Evolutionary conservation across 2,888 invertebrate species (phyloP).

Genomic region (Drosophila macrospina): DNA sequence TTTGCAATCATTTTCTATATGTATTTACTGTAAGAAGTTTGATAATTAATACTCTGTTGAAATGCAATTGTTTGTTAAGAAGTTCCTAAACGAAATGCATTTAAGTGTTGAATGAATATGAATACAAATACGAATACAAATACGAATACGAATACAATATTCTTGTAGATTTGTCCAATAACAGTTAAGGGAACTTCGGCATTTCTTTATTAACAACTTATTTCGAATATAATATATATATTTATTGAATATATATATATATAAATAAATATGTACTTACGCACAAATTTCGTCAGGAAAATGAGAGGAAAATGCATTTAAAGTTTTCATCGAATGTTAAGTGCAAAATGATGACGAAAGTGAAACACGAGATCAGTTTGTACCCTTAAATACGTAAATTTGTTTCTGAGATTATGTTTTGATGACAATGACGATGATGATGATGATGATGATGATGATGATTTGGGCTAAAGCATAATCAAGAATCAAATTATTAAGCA

Average conservation of each 20-base stretch:
- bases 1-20: slow-evolving; percentile 16
- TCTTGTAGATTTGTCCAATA: slow-evolving; percentile 46
- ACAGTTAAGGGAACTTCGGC: slow-evolving; percentile 55
- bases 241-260: slow-evolving; percentile 1
- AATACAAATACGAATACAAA: slow-evolving; percentile 23
- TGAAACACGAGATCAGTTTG: slow-evolving; percentile 34
- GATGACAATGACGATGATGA: slow-evolving; percentile 6
- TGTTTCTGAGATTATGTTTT: slow-evolving; percentile 22
- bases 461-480: slow-evolving; percentile 48
- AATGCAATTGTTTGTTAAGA: slow-evolving; percentile 64
- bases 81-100: slow-evolving; percentile 72
- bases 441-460: slow-evolving; percentile 15
- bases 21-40: slow-evolving; percentile 42
- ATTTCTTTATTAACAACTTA: slow-evolving; percentile 53
- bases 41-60: slow-evolving; percentile 46
- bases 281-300: slow-evolving; percentile 45
- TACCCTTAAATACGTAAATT: slow-evolving; percentile 63
- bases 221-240: slow-evolving; percentile 28
- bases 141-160: slow-evolving; percentile 18
- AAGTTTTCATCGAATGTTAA: slow-evolving; percentile 9
- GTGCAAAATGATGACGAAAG: slow-evolving; percentile 13
- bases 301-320: slow-evolving; percentile 44
- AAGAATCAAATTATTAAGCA: slow-evolving; percentile 39
- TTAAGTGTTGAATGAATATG: slow-evolving; percentile 49
- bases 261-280: slow-evolving; percentile 26